phyloP scores from a whole-genome alignment of 2,113 vertebrate genomes.

The Ictalurus punctatus region DNA sequence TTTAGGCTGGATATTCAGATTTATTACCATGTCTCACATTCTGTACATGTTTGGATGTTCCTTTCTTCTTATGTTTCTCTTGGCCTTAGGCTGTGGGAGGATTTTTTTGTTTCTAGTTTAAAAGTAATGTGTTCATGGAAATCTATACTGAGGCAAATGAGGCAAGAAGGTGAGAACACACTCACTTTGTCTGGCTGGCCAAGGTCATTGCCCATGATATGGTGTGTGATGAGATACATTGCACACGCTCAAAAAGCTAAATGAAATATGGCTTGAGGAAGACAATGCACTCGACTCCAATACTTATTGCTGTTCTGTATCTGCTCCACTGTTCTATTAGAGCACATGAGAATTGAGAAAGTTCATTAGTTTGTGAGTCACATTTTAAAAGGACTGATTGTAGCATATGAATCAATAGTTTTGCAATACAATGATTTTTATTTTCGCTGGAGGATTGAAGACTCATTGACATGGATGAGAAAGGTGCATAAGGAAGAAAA shows the following conservation, averaged over 20 bases:
- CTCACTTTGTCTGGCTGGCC: slow-evolving; percentile 39
- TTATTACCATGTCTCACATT: slow-evolving; percentile 19
- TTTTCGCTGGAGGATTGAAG: slow-evolving; percentile 13
- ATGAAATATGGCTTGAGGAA: slow-evolving; percentile 19
- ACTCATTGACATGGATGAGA: slow-evolving; percentile 1
- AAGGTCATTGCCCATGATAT: slow-evolving; percentile 44
- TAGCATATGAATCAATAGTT: background rate
- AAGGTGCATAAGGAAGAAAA: background rate
- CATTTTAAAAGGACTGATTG: slow-evolving; percentile 6
- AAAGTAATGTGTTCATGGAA: slow-evolving; percentile 40
- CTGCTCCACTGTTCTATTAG: background rate
- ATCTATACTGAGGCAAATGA: slow-evolving; percentile 44
- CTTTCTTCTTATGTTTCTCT: background rate
- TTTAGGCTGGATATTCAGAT: slow-evolving; percentile 16
- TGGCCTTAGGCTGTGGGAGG: background rate
- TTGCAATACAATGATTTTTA: slow-evolving; percentile 1
- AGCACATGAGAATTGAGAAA: background rate
- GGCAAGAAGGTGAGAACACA: slow-evolving; percentile 38
- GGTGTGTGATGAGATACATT: slow-evolving; percentile 20
- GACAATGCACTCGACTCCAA: background rate
- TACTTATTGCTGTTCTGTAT: background rate
- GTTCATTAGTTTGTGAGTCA: background rate
- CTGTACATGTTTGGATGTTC: slow-evolving; percentile 5
- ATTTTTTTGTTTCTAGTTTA: background rate
- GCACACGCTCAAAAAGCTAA: slow-evolving; percentile 30